Percentiles rank a stretch among this genome's conserved stretches.
Evolutionary conservation across 2,113 vertebrate genomes (phyloP).

Genomic region (Orcinus orca): DNA sequence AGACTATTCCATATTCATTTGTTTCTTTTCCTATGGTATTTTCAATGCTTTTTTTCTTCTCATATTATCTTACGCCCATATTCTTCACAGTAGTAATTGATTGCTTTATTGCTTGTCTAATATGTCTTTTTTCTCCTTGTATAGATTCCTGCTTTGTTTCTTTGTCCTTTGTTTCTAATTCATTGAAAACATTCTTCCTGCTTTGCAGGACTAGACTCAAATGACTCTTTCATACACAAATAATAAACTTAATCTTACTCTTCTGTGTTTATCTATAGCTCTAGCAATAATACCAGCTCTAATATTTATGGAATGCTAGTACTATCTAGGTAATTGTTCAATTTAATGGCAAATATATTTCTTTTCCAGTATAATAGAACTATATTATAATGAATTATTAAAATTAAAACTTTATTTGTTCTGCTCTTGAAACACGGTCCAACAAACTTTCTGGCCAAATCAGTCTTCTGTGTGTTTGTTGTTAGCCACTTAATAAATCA

Average conservation of each 20-base stretch:
- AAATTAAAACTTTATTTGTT: conserved; percentile 10
- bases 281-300: background rate
- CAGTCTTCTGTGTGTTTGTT: background rate
- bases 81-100: background rate
- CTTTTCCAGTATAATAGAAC: background rate
- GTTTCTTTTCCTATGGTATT: background rate
- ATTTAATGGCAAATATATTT: background rate
- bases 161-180: conserved; percentile 26
- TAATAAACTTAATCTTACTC: background rate
- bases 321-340: background rate
- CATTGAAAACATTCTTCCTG: conserved; percentile 19
- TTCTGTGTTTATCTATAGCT: background rate
- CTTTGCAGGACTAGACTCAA: background rate
- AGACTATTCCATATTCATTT: conserved; percentile 21
- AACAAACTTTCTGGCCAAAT: background rate
- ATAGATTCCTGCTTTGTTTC: conserved; percentile 53
- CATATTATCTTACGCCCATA: background rate
- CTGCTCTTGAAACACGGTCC: background rate
- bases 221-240: background rate
- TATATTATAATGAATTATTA: background rate
- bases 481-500: background rate
- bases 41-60: conserved; percentile 4
- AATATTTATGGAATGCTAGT: background rate
- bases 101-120: background rate
- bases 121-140: background rate